Evolutionary conservation across 2,797 vertebrate genomes (phyloP).

Genomic region (Stomatorhinus walkeri): DNA sequence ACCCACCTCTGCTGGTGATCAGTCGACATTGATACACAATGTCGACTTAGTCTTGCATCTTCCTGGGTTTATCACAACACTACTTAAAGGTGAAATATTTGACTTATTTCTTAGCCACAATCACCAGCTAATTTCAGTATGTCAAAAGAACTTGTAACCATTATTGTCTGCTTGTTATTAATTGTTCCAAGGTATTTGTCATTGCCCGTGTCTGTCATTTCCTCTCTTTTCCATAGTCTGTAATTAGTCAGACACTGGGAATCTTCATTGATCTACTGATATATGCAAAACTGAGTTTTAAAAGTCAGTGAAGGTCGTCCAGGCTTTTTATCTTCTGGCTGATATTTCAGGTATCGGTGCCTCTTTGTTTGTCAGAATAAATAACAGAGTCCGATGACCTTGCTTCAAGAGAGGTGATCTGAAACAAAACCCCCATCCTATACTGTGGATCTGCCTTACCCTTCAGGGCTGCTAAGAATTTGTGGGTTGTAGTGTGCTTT

Average conservation of each 20-base stretch:
- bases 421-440: not conserved
- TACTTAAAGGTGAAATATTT: not conserved
- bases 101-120: not conserved
- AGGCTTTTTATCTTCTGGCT: not conserved
- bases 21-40: not conserved
- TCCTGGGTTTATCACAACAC: not conserved
- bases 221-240: not conserved
- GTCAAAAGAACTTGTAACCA: not conserved
- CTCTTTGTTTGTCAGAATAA: slow-evolving; percentile 1
- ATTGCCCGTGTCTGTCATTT: not conserved
- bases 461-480: not conserved
- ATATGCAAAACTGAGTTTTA: not conserved
- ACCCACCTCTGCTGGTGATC: not conserved
- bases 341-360: not conserved
- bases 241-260: not conserved
- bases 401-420: not conserved
- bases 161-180: not conserved
- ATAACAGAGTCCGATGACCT: not conserved
- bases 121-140: not conserved
- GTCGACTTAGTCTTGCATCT: not conserved
- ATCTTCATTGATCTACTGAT: not conserved
- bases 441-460: not conserved
- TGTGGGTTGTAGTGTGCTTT: not conserved
- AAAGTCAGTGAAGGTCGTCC: not conserved
- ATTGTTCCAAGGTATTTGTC: not conserved